Base-by-base conservation (phyloP, 2,113 vertebrate species). In the Barnardius zonarius region DNA sequence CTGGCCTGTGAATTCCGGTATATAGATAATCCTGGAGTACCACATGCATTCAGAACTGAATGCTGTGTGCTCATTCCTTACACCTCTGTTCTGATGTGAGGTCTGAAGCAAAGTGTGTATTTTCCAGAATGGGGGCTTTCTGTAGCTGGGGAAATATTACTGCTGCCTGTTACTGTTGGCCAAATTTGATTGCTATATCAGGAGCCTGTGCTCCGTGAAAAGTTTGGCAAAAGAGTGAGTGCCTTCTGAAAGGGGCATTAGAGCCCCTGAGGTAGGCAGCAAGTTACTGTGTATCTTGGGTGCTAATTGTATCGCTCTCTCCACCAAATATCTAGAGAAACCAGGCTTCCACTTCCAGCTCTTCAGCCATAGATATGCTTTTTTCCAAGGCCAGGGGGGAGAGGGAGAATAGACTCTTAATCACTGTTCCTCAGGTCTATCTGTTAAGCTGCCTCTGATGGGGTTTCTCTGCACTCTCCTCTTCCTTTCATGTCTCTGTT, bases 261-360 rank as follows among this genome's bases (percentile, higher is more conserved):
- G 33, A 57, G 28, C 39, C 33, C 67, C 62, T 49, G 79, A 85
- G 43, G 22, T 44, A 67, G 37, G 37, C 52, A 77, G 49, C 31
- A 88, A n/a, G 46, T 88, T 41, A 44, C 30, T 1, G 0, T 0
- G 0, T 44, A 5, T 70, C 59, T 68, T 77, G 35, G 23, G 6
- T 80, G 59, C 81, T 70, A 52, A 33, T 39, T 33, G 17, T 22
- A 28, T 91, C n/a, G 12, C 37, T 24, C n/a, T 43, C 8, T 68
- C 67, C 54, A 43, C 37, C 55, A 74, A 33, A 17, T 48, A 39
- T 9, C 12, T 41, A 16, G 31, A 18, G 30, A 66, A 77, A 31
- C 8, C 17, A 54, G n/a, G 20, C 17, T 86, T 91, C 51, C 84
- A 10, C 35, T 30, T 17, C 46, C 18, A 67, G 37, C 48, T 83